Evolutionary conservation across 2,797 vertebrate genomes (phyloP).

Genomic region (Melopsittacus undulatus): DNA sequence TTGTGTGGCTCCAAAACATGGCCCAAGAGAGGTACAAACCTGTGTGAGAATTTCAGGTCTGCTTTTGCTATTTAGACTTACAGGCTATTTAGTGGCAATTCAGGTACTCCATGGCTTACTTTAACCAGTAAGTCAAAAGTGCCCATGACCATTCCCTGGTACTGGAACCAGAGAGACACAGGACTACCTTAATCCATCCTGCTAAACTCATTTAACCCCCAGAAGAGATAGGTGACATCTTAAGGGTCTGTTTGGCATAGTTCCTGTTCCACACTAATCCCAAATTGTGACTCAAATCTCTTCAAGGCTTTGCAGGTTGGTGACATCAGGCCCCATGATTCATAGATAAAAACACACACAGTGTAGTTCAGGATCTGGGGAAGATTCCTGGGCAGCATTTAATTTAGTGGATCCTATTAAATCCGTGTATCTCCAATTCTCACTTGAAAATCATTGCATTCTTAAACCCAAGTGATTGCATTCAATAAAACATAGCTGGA

Average conservation of each 20-base stretch:
- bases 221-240: not conserved
- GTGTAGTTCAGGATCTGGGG: not conserved
- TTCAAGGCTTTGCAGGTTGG: not conserved
- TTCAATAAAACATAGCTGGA: not conserved
- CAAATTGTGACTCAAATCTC: not conserved
- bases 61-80: not conserved
- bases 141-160: not conserved
- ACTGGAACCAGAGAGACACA: not conserved
- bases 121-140: not conserved
- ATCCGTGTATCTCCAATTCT: not conserved
- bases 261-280: not conserved
- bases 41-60: not conserved
- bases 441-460: not conserved
- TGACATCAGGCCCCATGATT: not conserved
- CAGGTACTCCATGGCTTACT: not conserved
- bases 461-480: not conserved
- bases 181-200: not conserved
- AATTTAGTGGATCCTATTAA: not conserved
- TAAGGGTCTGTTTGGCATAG: not conserved
- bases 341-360: not conserved
- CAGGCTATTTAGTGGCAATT: not conserved
- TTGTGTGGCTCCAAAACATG: not conserved
- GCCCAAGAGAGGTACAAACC: not conserved
- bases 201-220: not conserved
- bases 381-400: not conserved